A percentile compares a stretch with the other conserved stretches of the same genome.
Conservation (phyloP, 2,113 vertebrate genomes). For the Ranitomeya imitator region DNA sequence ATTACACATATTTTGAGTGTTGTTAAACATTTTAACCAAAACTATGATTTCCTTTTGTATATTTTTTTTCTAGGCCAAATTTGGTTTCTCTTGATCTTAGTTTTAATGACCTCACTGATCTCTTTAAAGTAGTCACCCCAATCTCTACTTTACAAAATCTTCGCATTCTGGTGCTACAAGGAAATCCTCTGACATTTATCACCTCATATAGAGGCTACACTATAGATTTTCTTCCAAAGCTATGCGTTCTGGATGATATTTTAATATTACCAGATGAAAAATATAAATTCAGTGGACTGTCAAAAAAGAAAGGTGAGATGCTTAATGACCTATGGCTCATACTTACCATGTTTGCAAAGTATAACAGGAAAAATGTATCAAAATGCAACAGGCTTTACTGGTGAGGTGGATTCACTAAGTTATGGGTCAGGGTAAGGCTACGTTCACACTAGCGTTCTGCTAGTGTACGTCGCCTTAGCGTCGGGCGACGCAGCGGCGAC, state of each 20-base stretch:
- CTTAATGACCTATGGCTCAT: not conserved
- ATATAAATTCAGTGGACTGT: slow-evolving; percentile 70
- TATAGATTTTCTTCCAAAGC: slow-evolving; percentile 76
- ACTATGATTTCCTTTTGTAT: not conserved
- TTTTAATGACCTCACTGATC: slow-evolving; percentile 76
- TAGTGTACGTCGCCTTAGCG: too few relatives aligned
- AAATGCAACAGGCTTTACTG: too few relatives aligned
- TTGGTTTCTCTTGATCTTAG: slow-evolving; percentile 87
- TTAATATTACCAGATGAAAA: slow-evolving; percentile 72
- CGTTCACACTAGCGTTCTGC: too few relatives aligned
- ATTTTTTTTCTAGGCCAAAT: slow-evolving; percentile 74
- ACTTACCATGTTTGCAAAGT: too few relatives aligned
- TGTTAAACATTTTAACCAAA: not conserved
- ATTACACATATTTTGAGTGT: too few relatives aligned
- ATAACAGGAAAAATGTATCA: too few relatives aligned
- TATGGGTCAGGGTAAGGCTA: too few relatives aligned
- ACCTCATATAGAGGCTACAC: slow-evolving; percentile 79
- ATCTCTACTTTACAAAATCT: slow-evolving; percentile 72
- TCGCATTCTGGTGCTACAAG: slow-evolving; percentile 76
- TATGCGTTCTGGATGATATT: slow-evolving; percentile 75
- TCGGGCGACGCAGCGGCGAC: too few relatives aligned
- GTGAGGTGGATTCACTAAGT: too few relatives aligned
- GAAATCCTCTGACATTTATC: slow-evolving; percentile 80
- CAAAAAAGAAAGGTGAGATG: slow-evolving; percentile 70
- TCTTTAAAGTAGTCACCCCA: slow-evolving; percentile 67